A percentile compares a stretch with the other conserved stretches of the same genome.
Evolutionary conservation across 2,113 vertebrate species (phyloP).

Genomic region (Progne subis): DNA sequence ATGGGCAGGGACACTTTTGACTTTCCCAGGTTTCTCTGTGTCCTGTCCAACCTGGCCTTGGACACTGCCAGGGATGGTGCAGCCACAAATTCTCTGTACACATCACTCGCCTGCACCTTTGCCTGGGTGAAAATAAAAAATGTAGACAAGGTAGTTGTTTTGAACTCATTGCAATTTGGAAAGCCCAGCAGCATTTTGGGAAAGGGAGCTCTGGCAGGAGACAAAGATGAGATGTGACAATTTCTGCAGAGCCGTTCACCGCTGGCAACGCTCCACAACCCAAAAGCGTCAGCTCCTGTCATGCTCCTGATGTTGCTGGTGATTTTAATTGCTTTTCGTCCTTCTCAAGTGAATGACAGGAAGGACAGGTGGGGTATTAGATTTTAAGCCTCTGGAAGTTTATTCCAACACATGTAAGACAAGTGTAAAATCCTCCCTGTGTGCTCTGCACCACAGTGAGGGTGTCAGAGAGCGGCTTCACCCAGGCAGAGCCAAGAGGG

Average conservation of each 20-base stretch:
- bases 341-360: constrained; percentile 17
- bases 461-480: not conserved
- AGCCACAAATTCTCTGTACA: not conserved
- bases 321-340: constrained; percentile 56
- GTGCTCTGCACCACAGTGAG: not conserved
- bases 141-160: not conserved
- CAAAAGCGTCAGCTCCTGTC: constrained; percentile 20
- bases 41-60: not conserved
- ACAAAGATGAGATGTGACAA: constrained; percentile 53
- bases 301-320: not conserved
- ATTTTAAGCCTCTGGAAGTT: constrained; percentile 6
- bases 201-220: not conserved
- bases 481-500: not conserved
- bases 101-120: not conserved
- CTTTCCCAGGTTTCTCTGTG: rapidly evolving
- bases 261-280: not conserved
- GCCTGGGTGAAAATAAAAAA: not conserved
- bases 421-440: not conserved
- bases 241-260: not conserved
- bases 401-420: not conserved
- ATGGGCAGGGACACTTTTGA: not conserved
- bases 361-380: constrained; percentile 47
- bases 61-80: rapidly evolving
- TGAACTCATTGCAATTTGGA: not conserved
- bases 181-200: not conserved